Base-by-base conservation (phyloP, 2,888 invertebrate species). In the Polydrusus pterygomalis region DNA sequence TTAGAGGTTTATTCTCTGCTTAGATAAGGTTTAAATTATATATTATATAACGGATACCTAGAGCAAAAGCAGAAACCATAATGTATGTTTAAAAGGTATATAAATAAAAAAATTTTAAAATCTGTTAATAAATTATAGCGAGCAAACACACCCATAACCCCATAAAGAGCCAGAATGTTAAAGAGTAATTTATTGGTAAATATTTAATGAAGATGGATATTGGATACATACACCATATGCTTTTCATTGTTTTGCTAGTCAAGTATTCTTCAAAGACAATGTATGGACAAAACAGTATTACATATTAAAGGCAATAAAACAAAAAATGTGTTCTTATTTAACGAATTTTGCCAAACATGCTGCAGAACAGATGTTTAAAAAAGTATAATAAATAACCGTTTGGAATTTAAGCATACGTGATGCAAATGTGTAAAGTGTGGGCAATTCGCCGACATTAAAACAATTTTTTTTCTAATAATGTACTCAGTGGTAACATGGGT, bases 1-100 rank as follows among this genome's bases (percentile, higher is more conserved):
- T 58, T 58, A 34, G 9, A 38, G 58, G 34, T 58, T 58, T 17
- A 58, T 58, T 58, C 34, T 58, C 58, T 58, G 58, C 17, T 58
- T 58, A 58, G 38, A 58, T 38, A 38, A 58, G 15, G 38, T 30
- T 58, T 58, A 58, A 58, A 58, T 58, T 34, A 58, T 58, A 15
- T 58, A 38, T 9, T 58, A 38, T 58, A 38, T 58, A 58, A 58
- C 58, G 58, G 58, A 38, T 17, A 34, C 38, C 38, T 58, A 38
- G 38, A 58, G 58, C 34, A 34, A 34, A 30, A 56, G 34, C 38
- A 38, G 58, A 38, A 58, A 58, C 56, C 30, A 54, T 56, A 30
- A 30, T 56, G 56, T 56, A 30, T 58, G 58, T 58, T 58, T 17
- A 15, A 38, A 34, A 38, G 58, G 58, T 58, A 25, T 15, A 58